Conservation (phyloP, 2,113 vertebrate genomes). For the Charina bottae region DNA sequence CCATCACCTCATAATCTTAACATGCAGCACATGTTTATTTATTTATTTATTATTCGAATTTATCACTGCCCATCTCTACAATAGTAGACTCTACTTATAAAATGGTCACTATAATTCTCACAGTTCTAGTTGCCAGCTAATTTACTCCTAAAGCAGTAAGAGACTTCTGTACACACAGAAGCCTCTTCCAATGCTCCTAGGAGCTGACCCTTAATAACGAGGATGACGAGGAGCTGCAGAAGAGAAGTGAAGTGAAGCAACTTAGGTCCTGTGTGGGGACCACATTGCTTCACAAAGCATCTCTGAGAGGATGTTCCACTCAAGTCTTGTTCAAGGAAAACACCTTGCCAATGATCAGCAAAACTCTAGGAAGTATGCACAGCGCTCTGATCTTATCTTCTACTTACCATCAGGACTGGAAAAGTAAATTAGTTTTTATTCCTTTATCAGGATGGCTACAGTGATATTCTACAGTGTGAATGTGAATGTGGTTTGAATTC, state of each 20-base stretch:
- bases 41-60: no score
- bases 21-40: no score
- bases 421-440: slow-evolving; percentile 25
- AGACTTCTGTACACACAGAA: background rate
- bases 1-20: background rate
- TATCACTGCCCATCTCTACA: no score
- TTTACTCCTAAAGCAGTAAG: background rate
- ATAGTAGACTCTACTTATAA: background rate
- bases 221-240: background rate
- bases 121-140: background rate
- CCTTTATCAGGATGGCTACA: background rate
- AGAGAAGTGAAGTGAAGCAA: background rate
- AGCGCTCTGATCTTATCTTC: background rate
- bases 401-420: slow-evolving; percentile 25
- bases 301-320: background rate
- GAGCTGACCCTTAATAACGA: background rate
- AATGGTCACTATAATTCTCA: background rate
- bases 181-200: background rate
- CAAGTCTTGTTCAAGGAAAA: background rate
- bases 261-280: background rate
- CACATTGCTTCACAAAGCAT: background rate
- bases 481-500: background rate
- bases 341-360: background rate
- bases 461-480: no score
- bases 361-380: background rate